Percentiles rank a stretch among this genome's conserved stretches.
Evolutionary conservation across 2,888 invertebrate species (phyloP).

Genomic region (Leptura quadrifasciata): DNA sequence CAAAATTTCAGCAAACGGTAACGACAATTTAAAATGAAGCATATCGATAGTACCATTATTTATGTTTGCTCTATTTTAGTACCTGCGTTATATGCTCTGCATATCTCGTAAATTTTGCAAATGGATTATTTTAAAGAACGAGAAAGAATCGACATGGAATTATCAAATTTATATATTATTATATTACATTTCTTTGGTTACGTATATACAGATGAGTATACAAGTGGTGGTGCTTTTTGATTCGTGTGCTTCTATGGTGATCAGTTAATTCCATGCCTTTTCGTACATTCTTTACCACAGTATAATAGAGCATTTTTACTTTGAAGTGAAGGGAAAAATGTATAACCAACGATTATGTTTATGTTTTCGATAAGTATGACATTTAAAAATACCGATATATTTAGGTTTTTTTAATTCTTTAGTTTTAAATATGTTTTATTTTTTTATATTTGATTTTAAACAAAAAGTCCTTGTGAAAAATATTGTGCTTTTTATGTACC

Average conservation of each 20-base stretch:
- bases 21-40: neutral
- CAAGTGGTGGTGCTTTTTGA: constrained; percentile 25
- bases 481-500: too few relatives aligned
- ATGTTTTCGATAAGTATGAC: too few relatives aligned
- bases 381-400: too few relatives aligned
- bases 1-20: neutral
- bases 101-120: constrained; percentile 22
- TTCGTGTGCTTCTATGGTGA: constrained; percentile 33
- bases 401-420: too few relatives aligned
- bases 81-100: neutral
- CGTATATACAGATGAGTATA: constrained; percentile 32
- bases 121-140: constrained; percentile 22
- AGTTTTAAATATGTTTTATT: too few relatives aligned
- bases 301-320: constrained; percentile 6
- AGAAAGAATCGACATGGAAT: constrained; percentile 41
- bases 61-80: neutral
- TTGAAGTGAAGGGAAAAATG: neutral
- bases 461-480: too few relatives aligned
- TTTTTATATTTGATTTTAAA: too few relatives aligned
- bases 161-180: constrained; percentile 25
- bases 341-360: too few relatives aligned
- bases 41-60: neutral
- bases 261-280: constrained; percentile 37
- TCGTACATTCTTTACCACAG: constrained; percentile 5
- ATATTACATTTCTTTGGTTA: neutral